A percentile compares a stretch with the other conserved stretches of the same genome.
These are phyloP conservation scores for Penaeus indicus DNA, from an alignment of 1,140 invertebrate genomes.

Conservation along the genomic window DNA sequence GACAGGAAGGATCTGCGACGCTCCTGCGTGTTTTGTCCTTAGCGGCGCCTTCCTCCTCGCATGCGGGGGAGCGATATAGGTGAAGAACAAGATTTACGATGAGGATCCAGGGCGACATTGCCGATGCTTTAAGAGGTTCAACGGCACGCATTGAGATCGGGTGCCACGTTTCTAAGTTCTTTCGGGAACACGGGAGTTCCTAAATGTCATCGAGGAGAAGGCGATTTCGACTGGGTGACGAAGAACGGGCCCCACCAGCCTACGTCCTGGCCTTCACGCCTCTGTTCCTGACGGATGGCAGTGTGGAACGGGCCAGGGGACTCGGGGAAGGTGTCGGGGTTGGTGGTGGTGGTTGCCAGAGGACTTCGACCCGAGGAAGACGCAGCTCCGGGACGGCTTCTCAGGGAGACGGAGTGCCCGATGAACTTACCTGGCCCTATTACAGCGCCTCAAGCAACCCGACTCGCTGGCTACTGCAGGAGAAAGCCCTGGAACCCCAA, in stretches of 20 bases:
- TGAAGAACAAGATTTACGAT: slow-evolving; percentile 86
- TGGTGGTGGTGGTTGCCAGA: slow-evolving; percentile 74
- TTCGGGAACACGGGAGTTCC: slow-evolving; percentile 87
- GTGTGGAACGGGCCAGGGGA: slow-evolving; percentile 72
- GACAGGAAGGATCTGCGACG: not conserved
- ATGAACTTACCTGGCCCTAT: slow-evolving; percentile 79
- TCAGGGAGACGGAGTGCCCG: slow-evolving; percentile 89
- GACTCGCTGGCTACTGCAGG: slow-evolving; percentile 46
- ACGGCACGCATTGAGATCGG: slow-evolving; percentile 94
- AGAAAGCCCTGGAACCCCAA: slow-evolving; percentile 55
- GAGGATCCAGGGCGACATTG: slow-evolving; percentile 78
- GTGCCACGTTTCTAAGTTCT: slow-evolving; percentile 85
- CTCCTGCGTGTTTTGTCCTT: slow-evolving; percentile 14
- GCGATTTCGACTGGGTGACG: slow-evolving; percentile 82
- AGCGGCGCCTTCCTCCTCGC: slow-evolving; percentile 37
- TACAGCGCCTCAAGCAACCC: slow-evolving; percentile 69
- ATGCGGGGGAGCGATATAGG: slow-evolving; percentile 75
- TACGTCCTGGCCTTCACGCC: slow-evolving; percentile 70
- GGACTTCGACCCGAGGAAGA: slow-evolving; percentile 54
- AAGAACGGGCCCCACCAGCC: slow-evolving; percentile 74
- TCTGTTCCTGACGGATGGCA: slow-evolving; percentile 67
- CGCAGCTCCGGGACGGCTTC: slow-evolving; percentile 70
- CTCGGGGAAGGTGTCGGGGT: slow-evolving; percentile 76
- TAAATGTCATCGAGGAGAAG: slow-evolving; percentile 79
- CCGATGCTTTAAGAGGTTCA: slow-evolving; percentile 89